phyloP scores from a whole-genome alignment of 2,888 invertebrate genomes.

The Xanthorhoe designata region DNA sequence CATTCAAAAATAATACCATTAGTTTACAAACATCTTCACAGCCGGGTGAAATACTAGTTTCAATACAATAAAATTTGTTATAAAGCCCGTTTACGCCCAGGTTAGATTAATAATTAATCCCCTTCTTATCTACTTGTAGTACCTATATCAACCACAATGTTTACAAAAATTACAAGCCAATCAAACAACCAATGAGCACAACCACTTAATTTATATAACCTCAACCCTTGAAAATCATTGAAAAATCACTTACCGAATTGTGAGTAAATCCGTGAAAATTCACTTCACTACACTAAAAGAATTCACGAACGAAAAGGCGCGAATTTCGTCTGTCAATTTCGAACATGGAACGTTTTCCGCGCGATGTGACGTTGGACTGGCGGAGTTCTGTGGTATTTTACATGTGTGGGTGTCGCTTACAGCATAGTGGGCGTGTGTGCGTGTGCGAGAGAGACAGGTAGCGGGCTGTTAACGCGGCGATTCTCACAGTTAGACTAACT shows the following conservation, averaged over 20 bases:
- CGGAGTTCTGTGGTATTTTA: slow-evolving; percentile 41
- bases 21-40: no score
- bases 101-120: background rate
- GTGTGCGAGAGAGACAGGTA: slow-evolving; percentile 71
- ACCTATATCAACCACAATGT: background rate
- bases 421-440: slow-evolving; percentile 49
- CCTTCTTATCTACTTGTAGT: background rate
- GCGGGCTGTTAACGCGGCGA: slow-evolving; percentile 80
- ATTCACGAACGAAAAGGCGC: slow-evolving; percentile 58
- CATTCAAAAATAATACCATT: no score
- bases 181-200: background rate
- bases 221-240: background rate
- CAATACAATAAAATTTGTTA: no score
- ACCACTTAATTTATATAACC: background rate
- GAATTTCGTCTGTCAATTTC: slow-evolving; percentile 48
- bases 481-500: slow-evolving; percentile 85
- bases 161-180: slow-evolving; percentile 3
- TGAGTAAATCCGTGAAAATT: slow-evolving; percentile 37
- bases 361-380: slow-evolving; percentile 54
- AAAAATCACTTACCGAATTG: slow-evolving; percentile 8
- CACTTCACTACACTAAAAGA: slow-evolving; percentile 39
- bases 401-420: slow-evolving; percentile 25
- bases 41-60: no score
- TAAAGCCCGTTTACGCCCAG: background rate
- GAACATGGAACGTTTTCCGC: slow-evolving; percentile 55